These are phyloP conservation scores for Apodemia zela DNA, from an alignment of 2,888 invertebrate genomes.

Conservation along the genomic window DNA sequence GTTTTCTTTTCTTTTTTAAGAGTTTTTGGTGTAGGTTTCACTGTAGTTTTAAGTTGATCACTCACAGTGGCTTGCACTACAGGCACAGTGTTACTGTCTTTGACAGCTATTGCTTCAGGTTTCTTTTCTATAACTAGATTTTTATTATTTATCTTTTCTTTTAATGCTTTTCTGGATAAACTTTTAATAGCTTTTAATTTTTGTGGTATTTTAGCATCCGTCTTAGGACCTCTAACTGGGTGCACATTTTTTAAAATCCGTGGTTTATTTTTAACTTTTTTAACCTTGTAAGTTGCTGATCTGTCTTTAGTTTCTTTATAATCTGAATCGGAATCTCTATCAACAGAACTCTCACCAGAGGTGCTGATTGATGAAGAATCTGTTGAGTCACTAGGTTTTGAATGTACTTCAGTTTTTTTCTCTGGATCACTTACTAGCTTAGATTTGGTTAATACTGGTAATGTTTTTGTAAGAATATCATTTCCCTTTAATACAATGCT, in stretches of 20 bases:
- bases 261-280: slow-evolving; percentile 45
- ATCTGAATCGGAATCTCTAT: slow-evolving; percentile 83
- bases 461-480: slow-evolving; percentile 60
- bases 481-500: slow-evolving; percentile 61
- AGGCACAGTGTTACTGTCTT: slow-evolving; percentile 47
- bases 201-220: slow-evolving; percentile 53
- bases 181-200: slow-evolving; percentile 54
- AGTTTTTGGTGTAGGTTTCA: slow-evolving; percentile 63
- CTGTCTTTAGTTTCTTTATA: slow-evolving; percentile 73
- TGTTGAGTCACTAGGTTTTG: slow-evolving; percentile 70
- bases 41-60: slow-evolving; percentile 58
- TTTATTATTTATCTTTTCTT: slow-evolving; percentile 59
- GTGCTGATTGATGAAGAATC: slow-evolving; percentile 73
- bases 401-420: slow-evolving; percentile 46
- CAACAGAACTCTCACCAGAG: slow-evolving; percentile 78
- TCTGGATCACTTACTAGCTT: slow-evolving; percentile 49
- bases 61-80: slow-evolving; percentile 36
- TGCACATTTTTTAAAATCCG: slow-evolving; percentile 56
- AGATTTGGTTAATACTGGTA: slow-evolving; percentile 50
- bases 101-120: slow-evolving; percentile 38
- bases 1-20: slow-evolving; percentile 79
- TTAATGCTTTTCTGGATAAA: slow-evolving; percentile 54
- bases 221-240: slow-evolving; percentile 45
- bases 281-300: slow-evolving; percentile 32
- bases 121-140: slow-evolving; percentile 44